Evolutionary conservation across 2,797 vertebrate genomes (phyloP).

Genomic region (Sebastes nivosus): DNA sequence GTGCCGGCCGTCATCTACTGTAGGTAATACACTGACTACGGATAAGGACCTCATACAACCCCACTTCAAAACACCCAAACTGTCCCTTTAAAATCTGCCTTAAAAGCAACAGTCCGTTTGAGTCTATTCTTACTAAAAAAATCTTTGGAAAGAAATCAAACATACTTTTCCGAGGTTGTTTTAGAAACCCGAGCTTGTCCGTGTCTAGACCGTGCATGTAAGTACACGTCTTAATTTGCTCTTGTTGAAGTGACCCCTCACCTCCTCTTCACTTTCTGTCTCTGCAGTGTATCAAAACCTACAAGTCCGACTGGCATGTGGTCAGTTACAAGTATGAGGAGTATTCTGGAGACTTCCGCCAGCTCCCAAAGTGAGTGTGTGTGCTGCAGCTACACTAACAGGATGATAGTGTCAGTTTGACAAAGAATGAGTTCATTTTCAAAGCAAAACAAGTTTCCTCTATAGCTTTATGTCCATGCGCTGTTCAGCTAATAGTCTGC

Average conservation of each 20-base stretch:
- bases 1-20: too few species aligned
- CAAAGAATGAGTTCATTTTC: neutral
- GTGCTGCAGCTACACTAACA: neutral
- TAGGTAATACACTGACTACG: too few species aligned
- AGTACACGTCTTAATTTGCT: neutral
- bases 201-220: neutral
- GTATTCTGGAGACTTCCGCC: slow-evolving; percentile 97
- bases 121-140: neutral
- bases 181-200: slow-evolving; percentile 5
- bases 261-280: slow-evolving; percentile 12
- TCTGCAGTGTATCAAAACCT: slow-evolving; percentile 95
- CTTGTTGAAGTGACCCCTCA: slow-evolving; percentile 9
- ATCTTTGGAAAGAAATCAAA: neutral
- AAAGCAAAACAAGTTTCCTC: neutral
- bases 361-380: slow-evolving; percentile 91
- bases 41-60: too few species aligned
- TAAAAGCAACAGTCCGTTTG: neutral
- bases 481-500: neutral
- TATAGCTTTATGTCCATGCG: neutral
- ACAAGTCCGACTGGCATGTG: slow-evolving; percentile 97
- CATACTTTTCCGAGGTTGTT: neutral
- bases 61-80: too few species aligned
- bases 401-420: too few species aligned
- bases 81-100: neutral
- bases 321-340: slow-evolving; percentile 97